Conservation (phyloP, 2,888 invertebrate species). For the Antheraea assamensis region DNA sequence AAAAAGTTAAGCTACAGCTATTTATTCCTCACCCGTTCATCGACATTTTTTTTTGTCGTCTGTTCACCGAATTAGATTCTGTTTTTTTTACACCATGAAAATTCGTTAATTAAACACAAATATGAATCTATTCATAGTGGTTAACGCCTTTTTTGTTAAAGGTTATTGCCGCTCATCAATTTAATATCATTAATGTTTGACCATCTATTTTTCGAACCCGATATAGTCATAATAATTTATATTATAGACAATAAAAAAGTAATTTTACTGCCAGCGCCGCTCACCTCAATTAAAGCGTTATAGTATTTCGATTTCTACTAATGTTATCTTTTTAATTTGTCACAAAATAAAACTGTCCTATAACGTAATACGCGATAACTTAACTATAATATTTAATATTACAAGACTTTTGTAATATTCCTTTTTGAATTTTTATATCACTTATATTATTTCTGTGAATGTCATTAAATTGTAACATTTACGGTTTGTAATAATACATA, state of each 20-base stretch:
- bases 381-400: constrained; percentile 17
- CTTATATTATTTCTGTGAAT: constrained; percentile 37
- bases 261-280: constrained; percentile 26
- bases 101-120: constrained; percentile 76
- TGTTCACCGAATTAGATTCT: constrained; percentile 50
- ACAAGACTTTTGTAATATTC: constrained; percentile 5
- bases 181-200: constrained; percentile 68
- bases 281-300: constrained; percentile 9
- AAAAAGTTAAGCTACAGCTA: not conserved
- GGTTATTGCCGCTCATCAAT: constrained; percentile 72
- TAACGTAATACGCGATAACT: constrained; percentile 19
- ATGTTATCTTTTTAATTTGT: constrained; percentile 15
- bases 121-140: constrained; percentile 65
- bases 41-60: constrained; percentile 33
- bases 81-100: constrained; percentile 72
- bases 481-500: constrained; percentile 53
- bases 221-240: constrained; percentile 34
- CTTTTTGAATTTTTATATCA: constrained; percentile 8
- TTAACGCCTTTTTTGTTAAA: constrained; percentile 71
- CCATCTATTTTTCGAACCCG: constrained; percentile 48
- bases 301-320: constrained; percentile 6
- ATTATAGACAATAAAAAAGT: constrained; percentile 16
- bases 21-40: constrained; percentile 9
- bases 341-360: constrained; percentile 25
- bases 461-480: constrained; percentile 59